phyloP scores from a whole-genome alignment of 2,797 vertebrate species.

The Platalea minor region DNA sequence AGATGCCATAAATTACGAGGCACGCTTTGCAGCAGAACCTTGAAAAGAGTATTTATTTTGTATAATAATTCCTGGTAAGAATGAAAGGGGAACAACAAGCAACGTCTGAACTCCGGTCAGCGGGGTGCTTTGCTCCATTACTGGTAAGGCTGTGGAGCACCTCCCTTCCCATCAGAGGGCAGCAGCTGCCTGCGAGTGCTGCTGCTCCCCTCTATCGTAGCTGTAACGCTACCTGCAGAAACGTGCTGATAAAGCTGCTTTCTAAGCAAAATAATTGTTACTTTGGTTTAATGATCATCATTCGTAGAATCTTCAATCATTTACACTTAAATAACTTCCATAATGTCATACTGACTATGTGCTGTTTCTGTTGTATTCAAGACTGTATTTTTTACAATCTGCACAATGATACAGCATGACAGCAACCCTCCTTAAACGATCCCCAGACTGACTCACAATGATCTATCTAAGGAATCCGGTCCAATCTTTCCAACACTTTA shows the following conservation, averaged over 20 bases:
- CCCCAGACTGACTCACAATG: neutral
- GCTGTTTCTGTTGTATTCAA: neutral
- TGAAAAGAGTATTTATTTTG: neutral
- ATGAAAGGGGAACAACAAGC: neutral
- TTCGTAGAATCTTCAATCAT: neutral
- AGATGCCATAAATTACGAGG: neutral
- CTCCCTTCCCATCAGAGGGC: slow-evolving; percentile 73
- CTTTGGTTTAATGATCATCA: neutral
- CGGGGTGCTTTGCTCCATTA: neutral
- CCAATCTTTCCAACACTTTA: neutral
- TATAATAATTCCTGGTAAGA: neutral
- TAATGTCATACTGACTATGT: neutral
- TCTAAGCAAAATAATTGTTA: neutral
- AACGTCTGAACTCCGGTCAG: rapidly evolving
- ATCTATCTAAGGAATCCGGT: neutral
- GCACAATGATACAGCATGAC: neutral
- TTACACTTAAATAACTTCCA: neutral
- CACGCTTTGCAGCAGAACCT: neutral
- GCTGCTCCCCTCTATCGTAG: neutral
- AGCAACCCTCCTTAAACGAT: neutral
- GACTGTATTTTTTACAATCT: neutral
- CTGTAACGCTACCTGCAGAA: rapidly evolving
- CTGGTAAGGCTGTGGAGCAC: neutral
- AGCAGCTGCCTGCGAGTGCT: slow-evolving; percentile 35
- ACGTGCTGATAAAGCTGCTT: neutral